Base-by-base conservation (phyloP, 2,888 invertebrate species). In the Drosophila colorata region DNA sequence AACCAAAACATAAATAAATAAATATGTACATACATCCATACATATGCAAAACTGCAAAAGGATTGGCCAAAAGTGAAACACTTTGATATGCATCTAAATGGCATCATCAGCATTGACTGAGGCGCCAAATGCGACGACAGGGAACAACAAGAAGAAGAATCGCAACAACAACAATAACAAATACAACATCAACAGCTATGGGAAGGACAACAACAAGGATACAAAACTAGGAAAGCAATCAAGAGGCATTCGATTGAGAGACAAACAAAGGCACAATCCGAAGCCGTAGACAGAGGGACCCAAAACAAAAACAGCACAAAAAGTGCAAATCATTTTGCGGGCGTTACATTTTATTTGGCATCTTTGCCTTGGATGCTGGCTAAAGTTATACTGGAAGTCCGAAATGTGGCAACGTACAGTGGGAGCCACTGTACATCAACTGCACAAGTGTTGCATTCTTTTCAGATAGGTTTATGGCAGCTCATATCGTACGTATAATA, bases 1-100 rank as follows among this genome's bases (percentile, higher is more conserved):
- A 41, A 41, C 16, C 11, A 48, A 51, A 51, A 64, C 65, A 69
- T 65, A 80, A 74, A 83, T 81, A 80, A 74, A 76, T 82, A 69
- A 51, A 70, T 70, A 60, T 49, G 20, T 63, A 31, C 2, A 59
- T 43, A 38, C 37, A 31, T 38, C 11, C 37, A 65, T 44, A 83
- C 63, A 70, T 75, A 84, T 87, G 82, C 81, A 87, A 78, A 87
- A 78, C 74, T 66, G 78, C 85, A 70, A 87, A 76, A 81, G 78
- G 87, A 87, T 82, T 82, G 87, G 81, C 67, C 87, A 78, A 87
- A 86, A 82, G 81, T 84, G 79, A 87, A 87, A 81, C 76, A 74
- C 81, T 87, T 87, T 80, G 87, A 82, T 87, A 82, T 82, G 82
- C 81, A 82, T 82, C 82, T 87, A 87, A 87, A 87, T 82, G 82